Evolutionary conservation across 2,888 invertebrate species (phyloP), one percentile per base, ranked within the genome.

Genomic region (Microctonus aethiopoides): DNA sequence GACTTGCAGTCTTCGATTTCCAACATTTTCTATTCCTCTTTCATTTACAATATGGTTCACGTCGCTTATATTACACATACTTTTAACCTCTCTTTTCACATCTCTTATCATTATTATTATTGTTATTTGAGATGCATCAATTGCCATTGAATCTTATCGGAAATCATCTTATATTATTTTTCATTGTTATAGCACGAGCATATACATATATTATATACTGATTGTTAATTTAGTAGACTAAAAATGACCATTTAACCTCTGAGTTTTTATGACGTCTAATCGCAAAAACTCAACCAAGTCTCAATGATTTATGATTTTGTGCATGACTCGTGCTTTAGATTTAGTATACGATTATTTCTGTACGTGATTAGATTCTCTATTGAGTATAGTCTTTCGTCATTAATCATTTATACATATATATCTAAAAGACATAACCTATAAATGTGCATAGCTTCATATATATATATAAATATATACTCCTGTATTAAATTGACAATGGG

Each of bases 41-140:
- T 59, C 39, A 29, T 61, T 57, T 68, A 71, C 71, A 66, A 64
- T 68, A 46, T 46, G 16, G 16, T 71, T 57, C 68, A 70, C 66
- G 68, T 73, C 61, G 69, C 68, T 66, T 71, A 67, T 67, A 46
- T 56, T 68, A 66, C 59, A n/a, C 10, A 16, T 46, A 54, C 7
- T 20, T n/a, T 6, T 46, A 6, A 46, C 46, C 46, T 16, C 16
- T 46, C 46, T 16, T 7, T 5, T 29, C 7, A 39, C 11, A 22
- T 36, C 22, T 11, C 34, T 10, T 13, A 34, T n/a, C n/a, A n/a
- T n/a, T n/a, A n/a, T n/a, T n/a, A n/a, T n/a, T n/a, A n/a, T n/a
- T n/a, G n/a, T n/a, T n/a, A n/a, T n/a, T n/a, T n/a, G n/a, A n/a
- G n/a, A n/a, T n/a, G n/a, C n/a, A n/a, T n/a, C n/a, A n/a, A n/a